Conservation (phyloP, 1,140 invertebrate species). For the Drosophila leontia region DNA sequence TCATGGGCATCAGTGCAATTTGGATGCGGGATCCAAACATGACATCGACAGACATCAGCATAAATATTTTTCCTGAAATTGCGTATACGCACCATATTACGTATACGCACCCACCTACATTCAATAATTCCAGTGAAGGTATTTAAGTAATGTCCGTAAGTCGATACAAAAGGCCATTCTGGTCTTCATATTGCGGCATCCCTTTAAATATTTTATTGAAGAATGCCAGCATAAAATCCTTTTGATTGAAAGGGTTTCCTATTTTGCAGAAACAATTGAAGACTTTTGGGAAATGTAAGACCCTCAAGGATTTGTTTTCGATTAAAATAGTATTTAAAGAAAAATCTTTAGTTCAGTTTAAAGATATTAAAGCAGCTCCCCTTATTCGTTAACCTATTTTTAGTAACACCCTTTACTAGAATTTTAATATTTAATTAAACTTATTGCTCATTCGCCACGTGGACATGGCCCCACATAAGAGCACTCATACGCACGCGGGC, state of each 20-base stretch:
- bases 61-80: conserved; percentile 31
- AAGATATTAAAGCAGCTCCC: neutral
- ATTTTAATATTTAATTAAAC: conserved; percentile 66
- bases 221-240: conserved; percentile 6
- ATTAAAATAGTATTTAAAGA: neutral
- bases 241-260: neutral
- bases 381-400: neutral
- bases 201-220: conserved; percentile 12
- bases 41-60: conserved; percentile 23
- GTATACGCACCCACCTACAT: neutral
- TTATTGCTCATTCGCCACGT: conserved; percentile 51
- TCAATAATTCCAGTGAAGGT: conserved; percentile 22
- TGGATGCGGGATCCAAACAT: neutral
- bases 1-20: conserved; percentile 16
- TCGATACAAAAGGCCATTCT: conserved; percentile 1
- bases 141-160: conserved; percentile 28
- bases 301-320: neutral
- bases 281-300: neutral
- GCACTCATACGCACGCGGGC: neutral
- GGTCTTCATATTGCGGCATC: neutral
- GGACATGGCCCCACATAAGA: conserved; percentile 20
- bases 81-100: conserved; percentile 6
- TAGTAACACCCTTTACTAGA: neutral
- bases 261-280: neutral
- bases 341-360: neutral